Base-by-base conservation (phyloP, 2,797 vertebrate species). In the Rhabdophis nuchalis region DNA sequence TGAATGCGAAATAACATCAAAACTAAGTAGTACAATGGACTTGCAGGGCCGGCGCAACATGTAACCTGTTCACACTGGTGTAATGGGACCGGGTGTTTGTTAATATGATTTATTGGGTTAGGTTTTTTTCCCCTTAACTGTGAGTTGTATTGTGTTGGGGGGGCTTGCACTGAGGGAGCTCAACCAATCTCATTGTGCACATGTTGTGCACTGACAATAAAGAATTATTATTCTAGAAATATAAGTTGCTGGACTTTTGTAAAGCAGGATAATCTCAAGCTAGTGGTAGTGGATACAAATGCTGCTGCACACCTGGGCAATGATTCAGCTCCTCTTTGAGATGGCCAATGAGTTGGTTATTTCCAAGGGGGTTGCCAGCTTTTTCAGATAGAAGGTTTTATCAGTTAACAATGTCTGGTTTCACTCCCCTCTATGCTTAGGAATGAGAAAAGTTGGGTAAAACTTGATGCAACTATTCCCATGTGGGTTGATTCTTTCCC, bases 391-490 rank as follows among this genome's bases (percentile, higher is more conserved):
- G 58, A 0, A 1, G 64, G 60, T 56, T 86, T 14, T 27, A 88
- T 85, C 8, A 2, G 27, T 1, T 86, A 93, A 93, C 20, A 72
- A 90, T 95, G 94, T 89, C 58, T 92, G 61, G 10, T 0, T 91
- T 92, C 36, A 23, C 60, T 87, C 82, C 88, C 87, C 92, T 93
- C 1, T 0, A 91, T 88, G 8, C 85, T 58, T 32, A 93, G 91
- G 89, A 90, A 57, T 87, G 8, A 85, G 0, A 1, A 9, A 9
- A 0, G 68, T 94, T 85, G 93, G 94, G 94, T 91, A 94, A 95
- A 2, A 91, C n/a, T 91, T 95, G 94, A 96, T 97, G 95, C 95
- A 96, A 96, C 96, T 96, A 61, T 93, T 95, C 93, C 93, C 0
- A 89, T 64, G 93, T 93, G 91, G 95, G 77, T 1, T 20, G 56